Percentiles rank a stretch among this genome's conserved stretches.
These are phyloP conservation scores for Metopolophium dirhodum DNA, from an alignment of 1,140 invertebrate species.

Conservation along the genomic window DNA sequence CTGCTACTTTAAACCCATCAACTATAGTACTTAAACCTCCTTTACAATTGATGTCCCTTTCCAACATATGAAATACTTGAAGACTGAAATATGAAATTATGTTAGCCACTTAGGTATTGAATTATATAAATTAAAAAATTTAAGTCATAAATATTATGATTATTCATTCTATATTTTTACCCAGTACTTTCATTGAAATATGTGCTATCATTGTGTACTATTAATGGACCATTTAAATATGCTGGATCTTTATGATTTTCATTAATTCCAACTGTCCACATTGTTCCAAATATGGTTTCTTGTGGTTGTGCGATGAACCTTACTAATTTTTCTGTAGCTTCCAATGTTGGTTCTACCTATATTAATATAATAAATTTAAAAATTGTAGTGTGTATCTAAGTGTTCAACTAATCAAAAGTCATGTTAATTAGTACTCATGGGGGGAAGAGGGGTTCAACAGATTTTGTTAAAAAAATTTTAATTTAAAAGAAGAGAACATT, in stretches of 20 bases:
- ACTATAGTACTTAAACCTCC: slow-evolving; percentile 75
- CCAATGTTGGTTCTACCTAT: slow-evolving; percentile 65
- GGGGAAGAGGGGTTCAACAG: too few species aligned
- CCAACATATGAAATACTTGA: slow-evolving; percentile 74
- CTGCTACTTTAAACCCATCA: slow-evolving; percentile 73
- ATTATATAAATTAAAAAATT: neutral
- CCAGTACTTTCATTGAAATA: slow-evolving; percentile 77
- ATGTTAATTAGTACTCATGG: neutral
- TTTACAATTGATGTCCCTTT: slow-evolving; percentile 65
- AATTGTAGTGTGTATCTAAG: neutral
- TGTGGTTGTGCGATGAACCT: slow-evolving; percentile 67
- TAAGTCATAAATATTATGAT: neutral
- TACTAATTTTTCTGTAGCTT: slow-evolving; percentile 66
- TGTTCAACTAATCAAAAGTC: neutral
- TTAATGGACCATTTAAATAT: slow-evolving; percentile 65
- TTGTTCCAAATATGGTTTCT: slow-evolving; percentile 72
- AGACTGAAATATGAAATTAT: slow-evolving; percentile 64
- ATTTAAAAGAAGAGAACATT: too few species aligned
- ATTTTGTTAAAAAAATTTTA: too few species aligned
- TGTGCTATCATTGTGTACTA: slow-evolving; percentile 73
- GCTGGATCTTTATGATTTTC: slow-evolving; percentile 71
- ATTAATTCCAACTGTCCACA: slow-evolving; percentile 69
- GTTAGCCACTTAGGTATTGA: neutral
- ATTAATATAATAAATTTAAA: slow-evolving; percentile 52
- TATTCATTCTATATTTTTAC: slow-evolving; percentile 62